phyloP scores from a whole-genome alignment of 2,888 invertebrate genomes.

The Pollenia angustigena region DNA sequence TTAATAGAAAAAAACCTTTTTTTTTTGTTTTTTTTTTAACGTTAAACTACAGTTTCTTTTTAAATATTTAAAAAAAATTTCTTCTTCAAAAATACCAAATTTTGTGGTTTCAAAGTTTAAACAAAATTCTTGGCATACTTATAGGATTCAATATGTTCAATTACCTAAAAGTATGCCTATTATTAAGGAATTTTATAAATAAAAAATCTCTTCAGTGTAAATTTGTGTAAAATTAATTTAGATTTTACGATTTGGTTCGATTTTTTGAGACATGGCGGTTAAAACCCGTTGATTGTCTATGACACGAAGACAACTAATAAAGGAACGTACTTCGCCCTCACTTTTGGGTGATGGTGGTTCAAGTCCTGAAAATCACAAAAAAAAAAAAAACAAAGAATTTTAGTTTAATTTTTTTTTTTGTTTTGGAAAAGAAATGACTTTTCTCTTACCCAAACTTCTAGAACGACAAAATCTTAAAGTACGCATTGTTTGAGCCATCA shows the following conservation, averaged over 20 bases:
- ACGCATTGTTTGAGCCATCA: constrained; percentile 92
- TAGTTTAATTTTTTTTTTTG: not conserved
- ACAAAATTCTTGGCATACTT: not conserved
- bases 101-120: not conserved
- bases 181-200: not conserved
- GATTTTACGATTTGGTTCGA: constrained; percentile 87
- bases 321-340: constrained; percentile 88
- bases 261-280: constrained; percentile 91
- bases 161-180: constrained; percentile 3
- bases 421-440: constrained; percentile 32
- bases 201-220: not conserved
- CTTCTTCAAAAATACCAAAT: constrained; percentile 8
- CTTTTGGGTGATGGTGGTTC: constrained; percentile 89
- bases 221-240: constrained; percentile 66
- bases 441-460: constrained; percentile 87
- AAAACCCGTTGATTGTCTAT: constrained; percentile 92
- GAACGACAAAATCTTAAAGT: constrained; percentile 91
- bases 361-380: constrained; percentile 85
- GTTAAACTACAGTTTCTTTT: constrained; percentile 11
- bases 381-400: constrained; percentile 13
- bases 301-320: constrained; percentile 89
- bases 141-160: not conserved
- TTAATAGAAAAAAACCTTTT: constrained; percentile 27
- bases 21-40: not conserved
- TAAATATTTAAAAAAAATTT: constrained; percentile 9